Conservation (phyloP, 2,113 vertebrate genomes). For the Parus major region DNA sequence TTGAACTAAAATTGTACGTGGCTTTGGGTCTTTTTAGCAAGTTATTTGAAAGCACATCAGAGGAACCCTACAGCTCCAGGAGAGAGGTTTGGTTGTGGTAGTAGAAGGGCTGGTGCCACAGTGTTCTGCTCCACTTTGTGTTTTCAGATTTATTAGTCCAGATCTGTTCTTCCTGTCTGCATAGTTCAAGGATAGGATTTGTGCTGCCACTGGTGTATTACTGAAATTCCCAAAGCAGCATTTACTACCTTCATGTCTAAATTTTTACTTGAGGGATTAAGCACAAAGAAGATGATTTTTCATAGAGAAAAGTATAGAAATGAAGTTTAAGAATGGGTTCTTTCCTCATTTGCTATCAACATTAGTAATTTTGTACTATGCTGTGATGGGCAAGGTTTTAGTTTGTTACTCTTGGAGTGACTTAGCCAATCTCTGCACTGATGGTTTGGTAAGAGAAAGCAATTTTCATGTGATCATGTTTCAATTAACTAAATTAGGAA, state of each 20-base stretch:
- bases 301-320: neutral
- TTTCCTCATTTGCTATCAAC: neutral
- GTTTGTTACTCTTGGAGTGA: neutral
- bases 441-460: neutral
- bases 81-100: neutral
- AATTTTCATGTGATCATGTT: neutral
- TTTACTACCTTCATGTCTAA: neutral
- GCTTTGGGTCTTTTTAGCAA: neutral
- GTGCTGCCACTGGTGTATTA: neutral
- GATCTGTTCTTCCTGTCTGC: neutral
- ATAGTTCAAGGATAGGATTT: neutral
- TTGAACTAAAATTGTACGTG: slow-evolving; percentile 4
- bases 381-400: neutral
- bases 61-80: neutral
- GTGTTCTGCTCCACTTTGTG: neutral
- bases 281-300: neutral
- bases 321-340: neutral
- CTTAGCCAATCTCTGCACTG: neutral
- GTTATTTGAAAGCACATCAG: neutral
- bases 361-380: neutral
- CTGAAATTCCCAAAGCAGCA: neutral
- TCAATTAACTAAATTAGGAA: neutral
- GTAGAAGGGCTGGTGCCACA: neutral
- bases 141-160: neutral
- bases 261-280: neutral